Conservation (phyloP, 2,797 vertebrate genomes). For the Semotilus atromaculatus region DNA sequence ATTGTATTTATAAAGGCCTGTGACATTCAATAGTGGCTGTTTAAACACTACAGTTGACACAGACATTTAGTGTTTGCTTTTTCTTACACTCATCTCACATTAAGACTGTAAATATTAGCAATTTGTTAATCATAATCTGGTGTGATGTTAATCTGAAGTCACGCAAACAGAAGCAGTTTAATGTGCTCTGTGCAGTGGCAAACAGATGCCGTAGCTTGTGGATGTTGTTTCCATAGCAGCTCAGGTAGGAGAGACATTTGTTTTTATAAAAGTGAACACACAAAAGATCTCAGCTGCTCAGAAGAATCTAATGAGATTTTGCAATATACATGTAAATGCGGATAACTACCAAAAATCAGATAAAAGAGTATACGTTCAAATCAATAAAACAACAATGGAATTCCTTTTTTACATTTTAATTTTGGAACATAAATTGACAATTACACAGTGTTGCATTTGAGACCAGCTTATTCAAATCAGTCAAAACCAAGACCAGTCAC, state of each 20-base stretch:
- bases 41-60: background rate
- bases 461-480: background rate
- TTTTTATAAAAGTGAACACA: conserved; percentile 1
- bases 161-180: conserved; percentile 13
- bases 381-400: background rate
- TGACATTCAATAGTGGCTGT: background rate
- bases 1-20: background rate
- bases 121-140: background rate
- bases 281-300: background rate
- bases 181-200: background rate
- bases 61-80: background rate
- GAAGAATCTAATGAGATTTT: background rate
- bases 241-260: conserved; percentile 24
- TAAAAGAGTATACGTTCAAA: background rate
- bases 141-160: conserved; percentile 2
- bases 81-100: background rate
- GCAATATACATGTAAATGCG: background rate
- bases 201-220: conserved; percentile 15
- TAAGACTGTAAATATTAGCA: conserved; percentile 16
- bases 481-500: background rate
- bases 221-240: conserved; percentile 35
- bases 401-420: too few relatives aligned
- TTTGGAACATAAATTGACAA: background rate
- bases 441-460: background rate
- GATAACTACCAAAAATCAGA: background rate